Base-by-base conservation (phyloP, 1,140 invertebrate genomes). In the Drosophila teissieri region DNA sequence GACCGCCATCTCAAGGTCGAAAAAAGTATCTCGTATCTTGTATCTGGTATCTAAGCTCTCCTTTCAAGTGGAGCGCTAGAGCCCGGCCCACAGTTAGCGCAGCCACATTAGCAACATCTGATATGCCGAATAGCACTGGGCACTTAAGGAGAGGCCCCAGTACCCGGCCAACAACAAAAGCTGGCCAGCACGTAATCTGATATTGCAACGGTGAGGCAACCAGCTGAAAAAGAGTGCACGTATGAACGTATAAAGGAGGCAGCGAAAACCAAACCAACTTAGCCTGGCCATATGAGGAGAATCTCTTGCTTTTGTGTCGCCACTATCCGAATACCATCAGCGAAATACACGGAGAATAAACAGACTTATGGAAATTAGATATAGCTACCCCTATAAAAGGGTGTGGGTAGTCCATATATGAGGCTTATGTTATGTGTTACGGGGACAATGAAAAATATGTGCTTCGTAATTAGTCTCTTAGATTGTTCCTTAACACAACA, bases 111-210 rank as follows among this genome's bases (percentile, higher is more conserved):
- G 73, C 62, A 55, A 55, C 73, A 77, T 77, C 73, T 69, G 73
- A 77, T 77, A 77, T 77, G 73, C 73, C 62, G 54, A 54, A 77
- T 54, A 56, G 52, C 49, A 65, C 51, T 57, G 49, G 45, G 67
- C 67, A 55, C 67, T 69, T 67, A 73, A 60, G 27, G 40, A 61
- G 39, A 52, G 46, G 34, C 63, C 63, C 31, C 49, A 15, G 60
- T 51, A 46, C 36, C 53, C 39, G 51, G 10, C 27, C 49, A 34
- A 60, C 60, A 76, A 77, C 73, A 77, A 77, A 69, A 77, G 73
- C 76, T 69, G 60, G 56, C 61, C 75, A 65, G 75, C 83, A 88
- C 75, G 82, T 88, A 86, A 86, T 86, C 83, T 88, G 82, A 86
- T 86, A 86, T 83, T 51, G 65, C 58, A 77, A 76, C 73, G 73